phyloP scores from a whole-genome alignment of 2,113 vertebrate species.

The Blennius ocellaris region DNA sequence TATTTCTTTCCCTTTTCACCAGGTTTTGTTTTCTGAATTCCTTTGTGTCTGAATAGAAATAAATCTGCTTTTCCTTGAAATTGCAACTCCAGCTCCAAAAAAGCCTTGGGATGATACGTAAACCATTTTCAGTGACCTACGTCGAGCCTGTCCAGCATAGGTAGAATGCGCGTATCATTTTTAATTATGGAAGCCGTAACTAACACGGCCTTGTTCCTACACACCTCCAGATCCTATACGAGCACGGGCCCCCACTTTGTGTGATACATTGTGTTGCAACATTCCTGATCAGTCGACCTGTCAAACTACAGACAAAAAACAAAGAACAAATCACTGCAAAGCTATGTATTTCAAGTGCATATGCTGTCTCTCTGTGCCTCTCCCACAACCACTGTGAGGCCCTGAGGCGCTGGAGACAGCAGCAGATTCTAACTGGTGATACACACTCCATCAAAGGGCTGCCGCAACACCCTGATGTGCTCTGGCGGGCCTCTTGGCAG shows the following conservation, averaged over 20 bases:
- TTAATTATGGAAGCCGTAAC: background rate
- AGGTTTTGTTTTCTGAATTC: too few relatives aligned
- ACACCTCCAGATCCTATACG: background rate
- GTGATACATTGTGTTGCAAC: slow-evolving; percentile 38
- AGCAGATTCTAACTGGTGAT: slow-evolving; percentile 64
- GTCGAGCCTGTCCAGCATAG: too few relatives aligned
- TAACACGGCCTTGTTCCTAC: slow-evolving; percentile 8
- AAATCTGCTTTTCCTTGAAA: too few relatives aligned
- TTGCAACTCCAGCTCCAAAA: too few relatives aligned
- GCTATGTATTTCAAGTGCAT: slow-evolving; percentile 38
- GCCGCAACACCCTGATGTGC: slow-evolving; percentile 48
- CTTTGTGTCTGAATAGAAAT: too few relatives aligned
- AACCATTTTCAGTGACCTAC: too few relatives aligned
- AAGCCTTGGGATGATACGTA: too few relatives aligned
- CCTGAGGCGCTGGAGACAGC: slow-evolving; percentile 64
- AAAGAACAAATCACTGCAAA: slow-evolving; percentile 37
- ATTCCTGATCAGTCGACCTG: slow-evolving; percentile 47
- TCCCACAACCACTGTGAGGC: slow-evolving; percentile 47
- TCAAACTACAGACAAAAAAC: slow-evolving; percentile 30
- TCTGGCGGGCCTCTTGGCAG: slow-evolving; percentile 50
- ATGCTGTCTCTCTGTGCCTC: slow-evolving; percentile 26
- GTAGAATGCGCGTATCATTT: too few relatives aligned
- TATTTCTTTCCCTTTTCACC: too few relatives aligned
- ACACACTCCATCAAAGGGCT: slow-evolving; percentile 66
- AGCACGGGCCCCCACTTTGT: slow-evolving; percentile 1